phyloP scores from a whole-genome alignment of 2,888 invertebrate species.

The Eupithecia centaureata region DNA sequence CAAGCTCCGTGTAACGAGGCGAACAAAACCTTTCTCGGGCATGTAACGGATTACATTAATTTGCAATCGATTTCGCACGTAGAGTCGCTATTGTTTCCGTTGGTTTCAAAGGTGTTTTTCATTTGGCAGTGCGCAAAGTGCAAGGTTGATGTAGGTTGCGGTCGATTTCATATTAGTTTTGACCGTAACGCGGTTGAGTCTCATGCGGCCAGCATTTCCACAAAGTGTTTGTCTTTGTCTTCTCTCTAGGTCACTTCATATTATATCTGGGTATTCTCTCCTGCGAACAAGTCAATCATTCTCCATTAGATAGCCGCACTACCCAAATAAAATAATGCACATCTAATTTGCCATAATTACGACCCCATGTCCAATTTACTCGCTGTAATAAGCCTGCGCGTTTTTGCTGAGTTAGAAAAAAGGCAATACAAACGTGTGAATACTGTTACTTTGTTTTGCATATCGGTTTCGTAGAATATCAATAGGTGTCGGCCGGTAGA shows the following conservation, averaged over 20 bases:
- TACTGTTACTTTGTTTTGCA: conserved; percentile 78
- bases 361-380: conserved; percentile 72
- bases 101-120: conserved; percentile 65
- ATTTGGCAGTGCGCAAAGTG: conserved; percentile 56
- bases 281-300: conserved; percentile 39
- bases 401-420: conserved; percentile 69
- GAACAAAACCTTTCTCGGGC: conserved; percentile 54
- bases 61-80: conserved; percentile 70
- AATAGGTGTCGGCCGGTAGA: conserved; percentile 61
- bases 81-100: conserved; percentile 65
- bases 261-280: conserved; percentile 34
- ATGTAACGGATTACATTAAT: conserved; percentile 69
- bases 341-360: conserved; percentile 64
- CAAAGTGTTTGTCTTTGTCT: conserved; percentile 40
- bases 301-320: conserved; percentile 39
- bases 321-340: conserved; percentile 73
- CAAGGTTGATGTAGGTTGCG: conserved; percentile 69
- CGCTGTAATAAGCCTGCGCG: conserved; percentile 69
- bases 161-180: conserved; percentile 59
- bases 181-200: conserved; percentile 59
- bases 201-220: conserved; percentile 45
- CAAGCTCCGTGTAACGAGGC: conserved; percentile 43
- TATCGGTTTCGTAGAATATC: conserved; percentile 71
- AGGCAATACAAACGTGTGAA: conserved; percentile 69
- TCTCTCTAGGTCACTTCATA: conserved; percentile 43